These are phyloP conservation scores for Argynnis bischoffii DNA, from an alignment of 2,888 invertebrate genomes.

Conservation along the genomic window DNA sequence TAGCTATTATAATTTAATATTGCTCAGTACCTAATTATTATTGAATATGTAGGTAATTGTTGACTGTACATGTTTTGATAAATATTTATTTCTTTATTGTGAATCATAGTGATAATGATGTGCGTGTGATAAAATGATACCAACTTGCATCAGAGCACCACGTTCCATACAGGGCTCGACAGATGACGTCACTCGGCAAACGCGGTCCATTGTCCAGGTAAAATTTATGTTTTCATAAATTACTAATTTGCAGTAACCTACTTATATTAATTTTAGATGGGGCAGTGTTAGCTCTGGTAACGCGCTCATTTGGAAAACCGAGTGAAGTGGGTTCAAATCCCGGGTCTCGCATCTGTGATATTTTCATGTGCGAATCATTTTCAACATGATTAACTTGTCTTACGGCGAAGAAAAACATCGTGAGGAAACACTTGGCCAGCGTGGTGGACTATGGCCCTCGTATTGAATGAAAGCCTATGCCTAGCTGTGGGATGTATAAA, in stretches of 20 bases:
- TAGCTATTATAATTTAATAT: not conserved
- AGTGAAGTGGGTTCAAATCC: no score
- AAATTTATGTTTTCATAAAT: slow-evolving; percentile 28
- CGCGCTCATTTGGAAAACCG: no score
- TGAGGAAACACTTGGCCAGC: no score
- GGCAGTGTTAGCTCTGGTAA: not conserved
- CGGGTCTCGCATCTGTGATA: no score
- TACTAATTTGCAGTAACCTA: not conserved
- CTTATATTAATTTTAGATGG: not conserved
- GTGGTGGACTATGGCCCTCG: no score
- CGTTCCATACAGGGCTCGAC: slow-evolving; percentile 88
- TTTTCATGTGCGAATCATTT: no score
- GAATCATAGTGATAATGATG: slow-evolving; percentile 37
- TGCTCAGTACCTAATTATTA: not conserved
- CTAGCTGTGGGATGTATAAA: no score
- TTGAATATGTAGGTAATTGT: not conserved
- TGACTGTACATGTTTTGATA: not conserved
- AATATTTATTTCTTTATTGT: not conserved
- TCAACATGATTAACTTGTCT: no score
- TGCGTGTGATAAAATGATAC: slow-evolving; percentile 78
- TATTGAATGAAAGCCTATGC: no score
- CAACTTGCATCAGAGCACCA: slow-evolving; percentile 87
- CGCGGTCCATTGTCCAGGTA: slow-evolving; percentile 88
- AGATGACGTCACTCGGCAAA: slow-evolving; percentile 88
- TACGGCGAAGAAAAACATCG: no score